phyloP scores from a whole-genome alignment of 1,140 invertebrate species.

The Heliconius hermathena region DNA sequence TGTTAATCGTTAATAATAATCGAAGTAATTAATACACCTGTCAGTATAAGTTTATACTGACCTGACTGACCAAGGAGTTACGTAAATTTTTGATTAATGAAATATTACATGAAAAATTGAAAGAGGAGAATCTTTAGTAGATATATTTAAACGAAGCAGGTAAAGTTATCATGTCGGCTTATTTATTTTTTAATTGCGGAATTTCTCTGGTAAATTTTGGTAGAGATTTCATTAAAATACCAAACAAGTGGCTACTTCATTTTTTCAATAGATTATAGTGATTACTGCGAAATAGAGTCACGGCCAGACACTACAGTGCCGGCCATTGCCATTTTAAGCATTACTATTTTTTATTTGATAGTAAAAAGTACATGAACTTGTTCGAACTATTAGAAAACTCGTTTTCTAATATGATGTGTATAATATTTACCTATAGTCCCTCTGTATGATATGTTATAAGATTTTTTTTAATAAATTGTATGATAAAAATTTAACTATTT shows the following conservation, averaged over 20 bases:
- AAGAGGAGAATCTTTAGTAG: too few species aligned
- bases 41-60: not conserved
- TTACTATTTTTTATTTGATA: conserved; percentile 25
- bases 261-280: conserved; percentile 22
- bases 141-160: too few species aligned
- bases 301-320: conserved; percentile 30
- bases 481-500: too few species aligned
- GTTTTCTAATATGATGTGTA: not conserved
- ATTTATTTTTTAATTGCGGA: too few species aligned
- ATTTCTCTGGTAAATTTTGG: not conserved
- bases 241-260: not conserved
- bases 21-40: not conserved
- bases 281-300: conserved; percentile 35
- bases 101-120: not conserved
- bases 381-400: not conserved
- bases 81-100: not conserved
- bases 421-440: not conserved
- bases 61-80: not conserved
- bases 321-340: conserved; percentile 45
- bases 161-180: too few species aligned
- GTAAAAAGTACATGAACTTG: not conserved
- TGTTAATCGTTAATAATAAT: conserved; percentile 2
- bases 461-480: too few species aligned
- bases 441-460: not conserved
- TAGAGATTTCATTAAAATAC: not conserved